Base-by-base conservation (phyloP, 2,888 invertebrate species). In the Mythimna pallens region DNA sequence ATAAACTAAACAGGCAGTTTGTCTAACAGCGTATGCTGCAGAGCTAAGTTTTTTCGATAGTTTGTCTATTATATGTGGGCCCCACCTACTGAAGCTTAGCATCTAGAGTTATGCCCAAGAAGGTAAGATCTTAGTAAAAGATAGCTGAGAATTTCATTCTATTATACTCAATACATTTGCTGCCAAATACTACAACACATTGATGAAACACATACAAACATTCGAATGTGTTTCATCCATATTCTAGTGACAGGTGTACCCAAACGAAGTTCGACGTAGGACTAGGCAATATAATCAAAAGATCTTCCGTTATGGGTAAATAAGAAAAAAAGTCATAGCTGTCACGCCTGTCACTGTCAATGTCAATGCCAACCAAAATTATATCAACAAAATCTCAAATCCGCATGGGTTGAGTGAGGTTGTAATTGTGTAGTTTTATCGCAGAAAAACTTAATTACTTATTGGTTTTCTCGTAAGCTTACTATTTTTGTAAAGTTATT, bases 331-430 rank as follows among this genome's bases (percentile, higher is more conserved):
- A 9, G 6, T n/a, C n/a, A 8, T 20, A 3, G 9, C 50, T 52
- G n/a, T 58, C 58, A 34, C 1, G 3, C 3, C 50, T 52, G n/a
- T 58, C 58, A 34, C 1, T 58, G 55, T 40, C 66, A 73, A 10
- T 74, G 66, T 78, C 65, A 78, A 0, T 77, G 82, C 59, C 71
- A 71, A 69, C 59, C 71, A 78, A 69, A 64, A n/a, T 34, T 52
- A 62, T 20, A 58, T 50, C 62, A 82, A 79, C 64, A 78, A 59
- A 58, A 36, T 47, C 30, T 8, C 59, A 22, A 4, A 14, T 70
- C 75, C 83, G 57, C 83, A 75, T 81, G 81, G 70, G 47, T 22
- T 25, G 22, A 62, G 40, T 25, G 30, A 65, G 50, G 34, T 79
- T 69, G 30, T 52, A 40, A 40, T 50, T 64, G 62, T 64, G 67